Evolutionary conservation across 2,888 invertebrate species (phyloP), one percentile per base, ranked within the genome.

Genomic region (Leucophora obtusa): DNA sequence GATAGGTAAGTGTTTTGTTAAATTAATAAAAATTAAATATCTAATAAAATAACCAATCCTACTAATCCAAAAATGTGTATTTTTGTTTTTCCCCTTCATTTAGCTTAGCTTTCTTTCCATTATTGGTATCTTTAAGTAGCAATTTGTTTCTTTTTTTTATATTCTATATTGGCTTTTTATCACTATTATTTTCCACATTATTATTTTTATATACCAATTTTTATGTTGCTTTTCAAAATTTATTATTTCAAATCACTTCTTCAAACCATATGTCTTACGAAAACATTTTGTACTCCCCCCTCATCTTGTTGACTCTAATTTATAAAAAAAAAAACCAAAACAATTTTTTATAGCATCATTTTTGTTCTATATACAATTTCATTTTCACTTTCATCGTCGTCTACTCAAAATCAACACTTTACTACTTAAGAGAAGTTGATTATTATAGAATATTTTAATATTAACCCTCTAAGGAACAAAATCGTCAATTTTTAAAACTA

Each of bases 1-100:
- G 97, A 98, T 92, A 97, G 96, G 93, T 94, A 87, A 87, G 87
- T 86, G n/a, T 47, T 5, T 38, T 10, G 76, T 62, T 60, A 21
- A 47, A 43, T 38, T 38, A 17, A 38, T 47, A 60, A 18, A 4
- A 28, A 28, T 28, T 7, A 18, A 43, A 17, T 8, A 59, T 59
- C n/a, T 18, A 56, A 56, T 14, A 47, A 54, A 72, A 58, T 50
- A 60, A 66, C 60, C 59, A 71, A 62, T 59, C 71, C 77, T 71
- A 79, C 79, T 76, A 82, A 82, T 76, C 63, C 74, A 65, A 81
- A 69, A 54, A 56, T 65, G 53, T 75, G 68, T 70, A 70, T 74
- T 77, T 63, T 24, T 53, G 33, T 51, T 74, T 69, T 21, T 53
- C 68, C 50, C 38, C 54, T 38, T 66, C 73, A 83, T 84, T 84